A percentile compares a stretch with the other conserved stretches of the same genome.
Conservation (phyloP, 1,140 invertebrate species). For the Ips typographus region DNA sequence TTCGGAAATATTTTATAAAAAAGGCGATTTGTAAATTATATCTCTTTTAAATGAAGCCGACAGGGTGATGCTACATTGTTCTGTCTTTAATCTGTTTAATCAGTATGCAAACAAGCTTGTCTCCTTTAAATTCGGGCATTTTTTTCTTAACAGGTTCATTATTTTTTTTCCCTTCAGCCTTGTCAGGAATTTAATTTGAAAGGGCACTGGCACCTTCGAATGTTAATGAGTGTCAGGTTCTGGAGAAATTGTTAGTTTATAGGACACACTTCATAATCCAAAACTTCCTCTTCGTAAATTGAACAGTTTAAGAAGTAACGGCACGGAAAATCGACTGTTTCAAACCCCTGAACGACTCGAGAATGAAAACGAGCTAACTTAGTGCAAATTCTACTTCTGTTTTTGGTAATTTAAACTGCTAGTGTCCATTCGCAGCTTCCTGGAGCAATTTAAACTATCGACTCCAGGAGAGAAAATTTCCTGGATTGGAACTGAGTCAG, state of each 20-base stretch:
- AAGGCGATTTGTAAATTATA: background rate
- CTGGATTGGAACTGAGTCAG: background rate
- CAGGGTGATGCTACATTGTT: background rate
- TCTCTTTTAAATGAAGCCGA: background rate
- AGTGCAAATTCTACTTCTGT: constrained; percentile 3
- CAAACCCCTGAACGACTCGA: constrained; percentile 2
- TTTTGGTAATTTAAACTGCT: constrained; percentile 5
- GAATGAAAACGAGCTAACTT: constrained; percentile 9
- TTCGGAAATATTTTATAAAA: background rate
- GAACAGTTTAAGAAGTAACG: background rate
- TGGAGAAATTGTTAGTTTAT: constrained; percentile 1
- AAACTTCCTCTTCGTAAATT: constrained; percentile 4
- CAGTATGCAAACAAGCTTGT: background rate
- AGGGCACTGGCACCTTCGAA: background rate
- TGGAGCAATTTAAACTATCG: constrained; percentile 4
- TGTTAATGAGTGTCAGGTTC: background rate
- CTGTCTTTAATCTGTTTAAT: background rate
- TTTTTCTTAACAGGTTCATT: background rate
- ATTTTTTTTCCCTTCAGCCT: background rate
- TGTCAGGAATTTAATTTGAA: background rate
- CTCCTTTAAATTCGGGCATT: background rate
- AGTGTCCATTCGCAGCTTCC: background rate
- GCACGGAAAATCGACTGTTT: constrained; percentile 3
- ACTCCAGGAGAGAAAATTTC: background rate
- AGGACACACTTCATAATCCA: constrained; percentile 10